Percentiles rank a stretch among this genome's conserved stretches.
These are phyloP conservation scores for Elephas maximus DNA, from an alignment of 2,113 vertebrate genomes.

Conservation along the genomic window DNA sequence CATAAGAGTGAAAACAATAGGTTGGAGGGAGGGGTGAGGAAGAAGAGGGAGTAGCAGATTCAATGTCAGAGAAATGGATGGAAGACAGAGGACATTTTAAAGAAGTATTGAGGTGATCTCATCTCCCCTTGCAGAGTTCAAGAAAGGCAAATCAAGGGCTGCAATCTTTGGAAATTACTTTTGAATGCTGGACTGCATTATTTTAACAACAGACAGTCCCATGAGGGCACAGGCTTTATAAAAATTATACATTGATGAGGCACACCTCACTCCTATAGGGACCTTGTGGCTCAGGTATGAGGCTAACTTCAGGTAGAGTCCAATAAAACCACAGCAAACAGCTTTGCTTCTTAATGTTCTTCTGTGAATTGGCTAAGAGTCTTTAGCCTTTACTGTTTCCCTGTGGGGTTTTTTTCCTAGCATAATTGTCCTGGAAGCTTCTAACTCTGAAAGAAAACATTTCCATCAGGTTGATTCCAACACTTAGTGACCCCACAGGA, in stretches of 20 bases:
- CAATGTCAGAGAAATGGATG: not conserved
- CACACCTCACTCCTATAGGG: not conserved
- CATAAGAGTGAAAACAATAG: not conserved
- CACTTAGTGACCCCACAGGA: too few relatives aligned
- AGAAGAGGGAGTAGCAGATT: not conserved
- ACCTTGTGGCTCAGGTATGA: not conserved
- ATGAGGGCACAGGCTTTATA: not conserved
- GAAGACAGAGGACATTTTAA: not conserved
- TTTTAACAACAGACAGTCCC: slow-evolving; percentile 11
- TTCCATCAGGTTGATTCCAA: too few relatives aligned
- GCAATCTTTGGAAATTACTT: slow-evolving; percentile 34
- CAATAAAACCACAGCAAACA: slow-evolving; percentile 31
- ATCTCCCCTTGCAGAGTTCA: not conserved
- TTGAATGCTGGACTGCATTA: slow-evolving; percentile 17
- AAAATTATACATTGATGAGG: not conserved
- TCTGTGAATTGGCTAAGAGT: slow-evolving; percentile 10
- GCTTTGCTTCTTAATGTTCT: slow-evolving; percentile 30
- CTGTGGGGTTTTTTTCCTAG: not conserved
- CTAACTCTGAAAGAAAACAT: not conserved
- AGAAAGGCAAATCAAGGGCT: slow-evolving; percentile 10
- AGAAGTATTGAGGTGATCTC: not conserved
- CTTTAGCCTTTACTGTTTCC: slow-evolving; percentile 8
- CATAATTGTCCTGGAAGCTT: slow-evolving; percentile 41
- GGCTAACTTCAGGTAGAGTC: not conserved
- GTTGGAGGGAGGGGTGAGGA: not conserved